These are phyloP conservation scores for Coracias cyanogaster DNA, from an alignment of 2,797 vertebrate species.

Conservation along the genomic window DNA sequence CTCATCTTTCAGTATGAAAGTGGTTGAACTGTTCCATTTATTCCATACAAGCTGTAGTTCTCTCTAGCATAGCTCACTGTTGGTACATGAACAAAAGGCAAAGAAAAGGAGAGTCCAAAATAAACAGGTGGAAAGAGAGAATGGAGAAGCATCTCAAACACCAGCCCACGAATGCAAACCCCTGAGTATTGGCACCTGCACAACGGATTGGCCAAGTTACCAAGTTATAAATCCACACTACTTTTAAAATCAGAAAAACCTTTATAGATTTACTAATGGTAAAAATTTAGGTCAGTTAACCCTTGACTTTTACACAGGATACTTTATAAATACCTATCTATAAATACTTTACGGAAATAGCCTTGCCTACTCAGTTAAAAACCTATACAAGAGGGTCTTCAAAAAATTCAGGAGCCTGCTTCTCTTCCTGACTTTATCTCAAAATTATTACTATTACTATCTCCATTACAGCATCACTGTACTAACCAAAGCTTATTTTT, in stretches of 20 bases:
- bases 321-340: not conserved
- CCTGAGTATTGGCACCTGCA: not conserved
- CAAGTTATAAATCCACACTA: not conserved
- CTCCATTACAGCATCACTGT: not conserved
- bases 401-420: not conserved
- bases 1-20: constrained; percentile 19
- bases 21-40: not conserved
- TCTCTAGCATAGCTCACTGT: not conserved
- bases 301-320: not conserved
- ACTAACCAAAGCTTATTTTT: not conserved
- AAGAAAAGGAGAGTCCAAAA: not conserved
- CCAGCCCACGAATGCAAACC: not conserved
- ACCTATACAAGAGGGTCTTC: not conserved
- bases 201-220: not conserved
- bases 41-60: not conserved
- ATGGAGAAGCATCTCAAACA: not conserved
- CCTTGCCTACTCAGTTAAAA: not conserved
- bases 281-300: not conserved
- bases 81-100: not conserved
- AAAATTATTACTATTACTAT: not conserved
- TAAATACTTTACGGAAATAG: not conserved
- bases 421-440: not conserved
- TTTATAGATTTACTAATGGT: not conserved
- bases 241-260: not conserved
- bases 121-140: not conserved